Evolutionary conservation across 92 coral and sea anemone species (phyloP), one percentile per base, ranked within the genome.

Genomic region (Muricea muricata): DNA sequence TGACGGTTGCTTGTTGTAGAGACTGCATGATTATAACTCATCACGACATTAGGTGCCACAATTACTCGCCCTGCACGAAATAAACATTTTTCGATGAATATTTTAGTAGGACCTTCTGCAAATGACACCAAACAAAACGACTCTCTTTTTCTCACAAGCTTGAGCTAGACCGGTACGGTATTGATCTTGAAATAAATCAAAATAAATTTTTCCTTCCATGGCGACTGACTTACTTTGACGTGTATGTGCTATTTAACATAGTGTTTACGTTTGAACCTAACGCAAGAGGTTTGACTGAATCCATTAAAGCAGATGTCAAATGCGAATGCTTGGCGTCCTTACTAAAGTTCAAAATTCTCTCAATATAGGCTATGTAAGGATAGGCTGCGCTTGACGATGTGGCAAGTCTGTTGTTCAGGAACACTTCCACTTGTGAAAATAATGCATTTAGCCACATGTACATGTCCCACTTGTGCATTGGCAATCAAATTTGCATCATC

Each of bases 101-200:
- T 84, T 69, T 91, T 89, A 33, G 61, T 83, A 11, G 60, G 60
- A 7, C 20, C 8, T 1, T 52, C 60, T 0, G 60, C 60, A 81
- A 89, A 84, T 10, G 92, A 91, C 5, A 85, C 80, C 28, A 86
- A 48, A 50, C 94, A 91, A 37, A 91, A 91, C 11, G 71, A 85
- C 20, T 76, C 82, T 73, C 90, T 85, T 15, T 92, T 58, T 69
- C 94, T 78, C 40, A 85, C 87, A 26, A 91, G 81, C 47, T 91
- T 91, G 15, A 91, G 30, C 45, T 87, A 81, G 23, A 88, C 35
- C 45, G 89, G 84, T 3, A 91, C 92, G 12, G 65, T 29, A 82
- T 13, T 69, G 67, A 4, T 67, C 79, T 69, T 82, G 86, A 4
- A 48, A 82, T 46, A 82, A n/a, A 47, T 68, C 76, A 1, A 58